Base-by-base conservation (phyloP, 2,797 vertebrate genomes). In the Cryptoblepharus egeriae region DNA sequence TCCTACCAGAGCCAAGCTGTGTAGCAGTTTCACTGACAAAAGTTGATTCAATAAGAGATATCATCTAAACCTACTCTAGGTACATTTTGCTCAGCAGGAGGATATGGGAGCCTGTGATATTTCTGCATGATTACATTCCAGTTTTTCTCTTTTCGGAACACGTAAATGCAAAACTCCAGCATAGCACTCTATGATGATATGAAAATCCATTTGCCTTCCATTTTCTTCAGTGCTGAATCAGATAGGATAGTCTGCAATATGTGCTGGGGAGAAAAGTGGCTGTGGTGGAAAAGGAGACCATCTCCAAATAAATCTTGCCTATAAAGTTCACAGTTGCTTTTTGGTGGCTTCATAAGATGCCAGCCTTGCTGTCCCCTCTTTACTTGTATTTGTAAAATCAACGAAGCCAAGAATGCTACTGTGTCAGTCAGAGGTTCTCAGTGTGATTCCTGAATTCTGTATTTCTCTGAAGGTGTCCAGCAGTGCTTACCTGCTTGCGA, bases 1-100 rank as follows among this genome's bases (percentile, higher is more conserved):
- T 1, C 18, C 12, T 16, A 6, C 63, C 61, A 24, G 2, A 30
- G 70, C 68, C 61, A 30, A 74, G 63, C 37, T 60, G 4, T 67
- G 15, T 35, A 74, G 82, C 63, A 30, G 70, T 68, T 68, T 55
- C 39, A 74, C 76, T 30, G 74, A 79, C 16, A 74, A 84, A 75
- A 68, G 70, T 75, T 72, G 76, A 79, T 84, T 79, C 82, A 84
- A 74, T 74, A 74, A 84, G 73, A 84, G 77, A 84, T 84, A 84
- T 49, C 76, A 67, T 84, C 69, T 84, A 74, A 75, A 79, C 69
- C 77, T 74, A 10, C 81, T 70, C 39, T 45, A 83, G 88, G 69
- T n/a, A 64, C 77, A 65, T 63, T 78, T 82, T 78, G 32, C 75
- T 75, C 64, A 52, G 12, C 12, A 69, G 64, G 79, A 79, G 63